These are phyloP conservation scores for Pampusana beccarii DNA, from an alignment of 2,113 vertebrate genomes.

Conservation along the genomic window DNA sequence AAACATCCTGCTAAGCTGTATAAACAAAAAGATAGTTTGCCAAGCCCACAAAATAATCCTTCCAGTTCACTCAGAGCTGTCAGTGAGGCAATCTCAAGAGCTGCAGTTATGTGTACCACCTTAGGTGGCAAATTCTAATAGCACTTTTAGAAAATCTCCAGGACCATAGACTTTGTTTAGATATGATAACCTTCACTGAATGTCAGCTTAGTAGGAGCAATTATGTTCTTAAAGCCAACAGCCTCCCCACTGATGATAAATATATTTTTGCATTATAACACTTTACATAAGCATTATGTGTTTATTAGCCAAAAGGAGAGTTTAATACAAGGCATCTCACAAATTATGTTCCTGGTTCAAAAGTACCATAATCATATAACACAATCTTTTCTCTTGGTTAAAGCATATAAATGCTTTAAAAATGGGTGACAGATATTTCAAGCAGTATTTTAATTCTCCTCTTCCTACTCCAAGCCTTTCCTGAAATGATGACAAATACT, in stretches of 20 bases:
- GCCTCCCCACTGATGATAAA: background rate
- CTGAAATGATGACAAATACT: background rate
- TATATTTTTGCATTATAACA: background rate
- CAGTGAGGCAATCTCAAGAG: background rate
- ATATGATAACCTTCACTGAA: constrained; percentile 11
- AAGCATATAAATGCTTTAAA: background rate
- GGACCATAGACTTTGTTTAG: constrained; percentile 6
- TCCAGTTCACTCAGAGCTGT: background rate
- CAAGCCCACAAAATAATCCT: background rate
- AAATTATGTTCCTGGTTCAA: background rate
- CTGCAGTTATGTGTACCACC: background rate
- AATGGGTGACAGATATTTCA: background rate
- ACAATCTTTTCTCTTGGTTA: background rate
- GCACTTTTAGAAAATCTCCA: background rate
- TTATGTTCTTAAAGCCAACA: background rate
- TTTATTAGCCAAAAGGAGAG: constrained; percentile 1
- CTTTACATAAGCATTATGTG: background rate
- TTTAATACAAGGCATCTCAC: background rate
- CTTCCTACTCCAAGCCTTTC: background rate
- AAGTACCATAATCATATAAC: background rate
- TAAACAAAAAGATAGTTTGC: constrained; percentile 35
- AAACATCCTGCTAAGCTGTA: constrained; percentile 16
- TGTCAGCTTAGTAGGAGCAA: background rate
- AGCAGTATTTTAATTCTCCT: background rate
- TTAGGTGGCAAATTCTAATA: background rate